Evolutionary conservation across 2,113 vertebrate species (phyloP), one percentile per base, ranked within the genome.

Genomic region (Ceratotherium simum): DNA sequence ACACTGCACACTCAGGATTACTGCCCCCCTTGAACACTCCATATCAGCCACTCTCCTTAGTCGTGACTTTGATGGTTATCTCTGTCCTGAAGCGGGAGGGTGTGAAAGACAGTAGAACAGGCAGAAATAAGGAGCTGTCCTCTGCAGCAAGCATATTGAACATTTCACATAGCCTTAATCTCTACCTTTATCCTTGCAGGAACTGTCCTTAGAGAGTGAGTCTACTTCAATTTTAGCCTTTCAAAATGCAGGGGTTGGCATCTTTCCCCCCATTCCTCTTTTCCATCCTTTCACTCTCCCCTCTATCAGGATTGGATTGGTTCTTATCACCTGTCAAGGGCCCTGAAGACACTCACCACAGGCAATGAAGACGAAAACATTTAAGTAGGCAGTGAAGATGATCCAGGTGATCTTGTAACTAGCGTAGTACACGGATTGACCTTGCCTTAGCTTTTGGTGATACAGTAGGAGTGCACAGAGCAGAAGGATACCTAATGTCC

Each of bases 301-400:
- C 9, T 78, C 75, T 73, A 16, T 23, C 3, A 16, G 4, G 39
- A 13, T 13, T 62, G 2, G 11, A n/a, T 5, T 36, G 29, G 33
- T 62, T 91, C 31, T 81, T 11, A 36, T 31, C 8, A 13, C 51
- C 64, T 51, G 67, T 92, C 42, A 65, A 27, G 69, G 48, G 16
- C 58, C 46, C 72, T 31, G 10, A 67, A 78, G 70, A 87, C 36
- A 96, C 98, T 98, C 80, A 97, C 85, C 96, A 84, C 93, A 96
- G 65, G 14, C 6, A 8, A 94, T 2, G 51, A 94, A 51, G 25
- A 95, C 25, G 56, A 54, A 16, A 25, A 84, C 4, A 0, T 84
- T 60, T 23, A 95, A 0, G 70, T 89, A 97, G 18, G 65, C n/a
- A 13, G 54, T 90, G n/a, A 36, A 48, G 64, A 29, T 13, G 39